Evolutionary conservation across 2,113 vertebrate genomes (phyloP).

Genomic region (Epinephelus moara): DNA sequence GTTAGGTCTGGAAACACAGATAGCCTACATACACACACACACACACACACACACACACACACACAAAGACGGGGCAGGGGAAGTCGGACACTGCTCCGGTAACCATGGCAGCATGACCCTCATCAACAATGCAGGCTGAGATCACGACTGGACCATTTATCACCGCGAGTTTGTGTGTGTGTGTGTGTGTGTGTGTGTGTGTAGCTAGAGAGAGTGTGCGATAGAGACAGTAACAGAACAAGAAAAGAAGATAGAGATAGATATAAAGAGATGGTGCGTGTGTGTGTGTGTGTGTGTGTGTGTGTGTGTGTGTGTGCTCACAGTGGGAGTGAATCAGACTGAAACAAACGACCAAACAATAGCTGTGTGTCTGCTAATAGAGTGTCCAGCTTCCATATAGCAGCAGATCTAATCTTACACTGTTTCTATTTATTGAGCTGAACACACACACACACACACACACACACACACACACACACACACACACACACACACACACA

Average conservation of each 20-base stretch:
- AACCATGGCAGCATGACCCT: slow-evolving; percentile 81
- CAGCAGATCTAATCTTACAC: slow-evolving; percentile 55
- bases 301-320: slow-evolving; percentile 14
- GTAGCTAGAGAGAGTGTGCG: slow-evolving; percentile 15
- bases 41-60: slow-evolving; percentile 16
- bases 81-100: slow-evolving; percentile 62
- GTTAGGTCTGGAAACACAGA: slow-evolving; percentile 14
- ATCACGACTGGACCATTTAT: slow-evolving; percentile 78
- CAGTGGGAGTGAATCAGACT: slow-evolving; percentile 23
- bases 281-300: slow-evolving; percentile 43
- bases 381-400: slow-evolving; percentile 48
- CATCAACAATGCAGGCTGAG: slow-evolving; percentile 77
- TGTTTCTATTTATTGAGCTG: slow-evolving; percentile 41
- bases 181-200: slow-evolving; percentile 51
- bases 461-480: neutral
- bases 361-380: slow-evolving; percentile 50
- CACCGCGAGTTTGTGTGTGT: slow-evolving; percentile 60
- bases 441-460: slow-evolving; percentile 17
- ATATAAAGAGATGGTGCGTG: slow-evolving; percentile 35
- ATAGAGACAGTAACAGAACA: slow-evolving; percentile 54
- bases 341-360: slow-evolving; percentile 53
- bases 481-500: too few species aligned
- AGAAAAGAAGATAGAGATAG: slow-evolving; percentile 36
- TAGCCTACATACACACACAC: slow-evolving; percentile 23
- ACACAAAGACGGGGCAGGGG: neutral